A percentile compares a stretch with the other conserved stretches of the same genome.
phyloP scores from a whole-genome alignment of 1,140 invertebrate genomes.

The Zaprionus gabonicus region DNA sequence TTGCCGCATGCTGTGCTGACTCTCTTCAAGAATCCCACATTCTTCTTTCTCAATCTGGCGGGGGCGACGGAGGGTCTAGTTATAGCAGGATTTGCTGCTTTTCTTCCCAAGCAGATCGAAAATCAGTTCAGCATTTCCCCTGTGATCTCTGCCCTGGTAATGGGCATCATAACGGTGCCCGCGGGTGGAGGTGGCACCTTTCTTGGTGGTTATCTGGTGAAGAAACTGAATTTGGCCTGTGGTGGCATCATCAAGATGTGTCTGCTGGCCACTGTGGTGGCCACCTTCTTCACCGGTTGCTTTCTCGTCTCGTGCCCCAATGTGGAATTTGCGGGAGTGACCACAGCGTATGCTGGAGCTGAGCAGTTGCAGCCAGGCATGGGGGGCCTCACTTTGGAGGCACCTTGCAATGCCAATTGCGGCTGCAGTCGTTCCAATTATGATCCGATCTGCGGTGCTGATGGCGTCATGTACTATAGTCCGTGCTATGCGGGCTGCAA shows the following conservation, averaged over 20 bases:
- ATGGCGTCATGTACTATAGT: constrained; percentile 93
- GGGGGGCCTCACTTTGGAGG: constrained; percentile 70
- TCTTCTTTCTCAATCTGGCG: constrained; percentile 92
- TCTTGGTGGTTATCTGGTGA: constrained; percentile 91
- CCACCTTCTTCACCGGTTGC: constrained; percentile 87
- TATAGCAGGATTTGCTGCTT: constrained; percentile 92
- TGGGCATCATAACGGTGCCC: constrained; percentile 90
- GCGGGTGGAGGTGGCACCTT: constrained; percentile 92
- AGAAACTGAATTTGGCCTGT: constrained; percentile 89
- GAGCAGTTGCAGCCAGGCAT: background rate
- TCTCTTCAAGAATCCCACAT: constrained; percentile 91
- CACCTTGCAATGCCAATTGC: constrained; percentile 88
- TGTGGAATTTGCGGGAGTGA: constrained; percentile 90
- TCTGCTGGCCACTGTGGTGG: constrained; percentile 86
- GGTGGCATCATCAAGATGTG: constrained; percentile 92
- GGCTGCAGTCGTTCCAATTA: constrained; percentile 86
- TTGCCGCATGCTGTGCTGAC: constrained; percentile 88
- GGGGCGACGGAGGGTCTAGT: constrained; percentile 91
- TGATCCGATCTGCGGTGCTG: constrained; percentile 89
- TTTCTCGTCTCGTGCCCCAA: constrained; percentile 92
- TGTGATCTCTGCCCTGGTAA: constrained; percentile 89
- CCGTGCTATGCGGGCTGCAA: constrained; percentile 93
- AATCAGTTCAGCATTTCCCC: constrained; percentile 92
- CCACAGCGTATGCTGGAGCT: constrained; percentile 85
- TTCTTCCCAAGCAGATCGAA: constrained; percentile 93